phyloP scores from a whole-genome alignment of 2,113 vertebrate species.

The Archocentrus centrarchus region DNA sequence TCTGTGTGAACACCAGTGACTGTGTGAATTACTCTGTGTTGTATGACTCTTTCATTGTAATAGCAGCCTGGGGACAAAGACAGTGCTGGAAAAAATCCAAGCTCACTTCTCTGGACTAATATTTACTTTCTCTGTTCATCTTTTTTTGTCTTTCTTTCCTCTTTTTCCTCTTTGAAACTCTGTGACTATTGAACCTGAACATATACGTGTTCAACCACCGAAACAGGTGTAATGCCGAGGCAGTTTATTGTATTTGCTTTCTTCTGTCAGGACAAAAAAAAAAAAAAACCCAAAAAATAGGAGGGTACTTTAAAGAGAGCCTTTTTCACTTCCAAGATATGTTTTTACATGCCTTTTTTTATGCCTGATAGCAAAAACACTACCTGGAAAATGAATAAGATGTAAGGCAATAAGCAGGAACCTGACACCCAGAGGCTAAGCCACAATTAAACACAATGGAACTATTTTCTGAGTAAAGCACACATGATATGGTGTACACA shows the following conservation, averaged over 20 bases:
- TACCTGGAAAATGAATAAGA: not conserved
- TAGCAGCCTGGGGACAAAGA: conserved; percentile 63
- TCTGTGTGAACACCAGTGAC: conserved; percentile 60
- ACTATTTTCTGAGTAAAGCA: not conserved
- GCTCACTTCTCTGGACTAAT: conserved; percentile 62
- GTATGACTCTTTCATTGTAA: conserved; percentile 56
- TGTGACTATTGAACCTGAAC: conserved; percentile 13
- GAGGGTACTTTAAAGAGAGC: not conserved
- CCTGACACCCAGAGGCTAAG: not conserved
- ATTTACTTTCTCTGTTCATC: conserved; percentile 57
- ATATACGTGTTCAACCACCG: not conserved
- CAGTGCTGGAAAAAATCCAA: conserved; percentile 64
- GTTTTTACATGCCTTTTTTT: not conserved
- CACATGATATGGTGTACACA: conserved; percentile 1
- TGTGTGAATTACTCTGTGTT: conserved; percentile 40
- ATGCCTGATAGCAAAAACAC: not conserved
- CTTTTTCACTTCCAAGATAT: not conserved
- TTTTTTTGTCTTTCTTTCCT: conserved; percentile 15
- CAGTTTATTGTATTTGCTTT: not conserved
- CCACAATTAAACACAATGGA: not conserved
- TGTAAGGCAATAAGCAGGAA: conserved; percentile 1
- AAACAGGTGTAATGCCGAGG: conserved; percentile 40
- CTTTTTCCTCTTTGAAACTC: conserved; percentile 16
- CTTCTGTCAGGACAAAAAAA: not conserved
- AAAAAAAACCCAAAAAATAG: not conserved